phyloP scores from a whole-genome alignment of 2,113 vertebrate species.

The Pardalotus punctatus region DNA sequence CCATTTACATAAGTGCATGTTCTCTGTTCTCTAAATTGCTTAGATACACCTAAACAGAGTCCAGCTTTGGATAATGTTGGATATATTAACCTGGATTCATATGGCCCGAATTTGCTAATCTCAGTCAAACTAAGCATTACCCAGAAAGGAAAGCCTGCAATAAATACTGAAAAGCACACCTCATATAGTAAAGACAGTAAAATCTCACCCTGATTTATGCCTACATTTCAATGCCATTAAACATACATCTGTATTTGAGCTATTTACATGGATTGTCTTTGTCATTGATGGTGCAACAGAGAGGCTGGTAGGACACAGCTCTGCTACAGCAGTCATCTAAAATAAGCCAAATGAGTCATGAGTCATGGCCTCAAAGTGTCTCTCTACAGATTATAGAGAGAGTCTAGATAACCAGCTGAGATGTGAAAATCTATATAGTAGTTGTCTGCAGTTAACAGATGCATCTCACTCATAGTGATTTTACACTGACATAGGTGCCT shows the following conservation, averaged over 20 bases:
- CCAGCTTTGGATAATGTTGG: not conserved
- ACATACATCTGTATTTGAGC: not conserved
- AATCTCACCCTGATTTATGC: not conserved
- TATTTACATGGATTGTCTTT: not conserved
- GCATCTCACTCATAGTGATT: not conserved
- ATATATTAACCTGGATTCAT: not conserved
- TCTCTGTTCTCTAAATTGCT: not conserved
- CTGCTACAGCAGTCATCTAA: not conserved
- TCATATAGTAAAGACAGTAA: not conserved
- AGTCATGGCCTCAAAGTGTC: not conserved
- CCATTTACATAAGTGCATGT: not conserved
- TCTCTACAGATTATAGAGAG: not conserved
- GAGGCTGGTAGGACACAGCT: too few species aligned
- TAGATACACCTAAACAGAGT: not conserved
- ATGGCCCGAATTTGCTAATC: not conserved
- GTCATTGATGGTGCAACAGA: not conserved
- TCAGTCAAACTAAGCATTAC: not conserved
- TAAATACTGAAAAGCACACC: not conserved
- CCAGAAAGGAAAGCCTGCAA: not conserved
- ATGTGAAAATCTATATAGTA: not conserved
- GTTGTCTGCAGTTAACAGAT: not conserved
- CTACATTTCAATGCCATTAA: not conserved
- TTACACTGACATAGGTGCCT: not conserved
- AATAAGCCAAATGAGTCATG: constrained; percentile 24
- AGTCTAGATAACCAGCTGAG: not conserved